Evolutionary conservation across 2,888 invertebrate genomes (phyloP).

Genomic region (Drosophila phalerata): DNA sequence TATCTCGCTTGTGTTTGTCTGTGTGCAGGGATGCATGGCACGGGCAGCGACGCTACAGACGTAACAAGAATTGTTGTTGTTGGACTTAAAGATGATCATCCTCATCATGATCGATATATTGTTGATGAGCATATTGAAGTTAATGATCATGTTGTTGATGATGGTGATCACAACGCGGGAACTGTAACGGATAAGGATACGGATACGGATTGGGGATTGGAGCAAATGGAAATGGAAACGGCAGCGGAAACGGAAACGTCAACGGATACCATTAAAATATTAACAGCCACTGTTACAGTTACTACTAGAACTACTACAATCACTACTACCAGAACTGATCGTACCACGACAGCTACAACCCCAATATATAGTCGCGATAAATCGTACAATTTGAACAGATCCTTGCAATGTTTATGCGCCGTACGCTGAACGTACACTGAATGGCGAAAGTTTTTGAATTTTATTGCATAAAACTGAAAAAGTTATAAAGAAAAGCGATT

Average conservation of each 20-base stretch:
- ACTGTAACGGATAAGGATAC: slow-evolving; percentile 13
- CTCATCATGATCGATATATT: slow-evolving; percentile 31
- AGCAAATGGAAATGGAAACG: slow-evolving; percentile 11
- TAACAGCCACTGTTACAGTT: slow-evolving; percentile 30
- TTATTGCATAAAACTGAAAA: slow-evolving; percentile 72
- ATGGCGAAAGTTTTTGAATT: slow-evolving; percentile 53
- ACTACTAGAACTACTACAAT: slow-evolving; percentile 30
- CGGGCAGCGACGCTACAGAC: slow-evolving; percentile 52
- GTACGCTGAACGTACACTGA: slow-evolving; percentile 47
- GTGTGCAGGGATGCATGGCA: slow-evolving; percentile 87
- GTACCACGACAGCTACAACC: slow-evolving; percentile 48
- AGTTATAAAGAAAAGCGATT: slow-evolving; percentile 25
- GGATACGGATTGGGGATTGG: slow-evolving; percentile 23
- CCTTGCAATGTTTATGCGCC: slow-evolving; percentile 67
- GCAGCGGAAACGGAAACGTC: slow-evolving; percentile 20
- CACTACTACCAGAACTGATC: slow-evolving; percentile 44
- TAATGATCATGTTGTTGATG: slow-evolving; percentile 21
- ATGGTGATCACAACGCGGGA: slow-evolving; percentile 44
- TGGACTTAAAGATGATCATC: slow-evolving; percentile 46
- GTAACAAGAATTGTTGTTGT: slow-evolving; percentile 60
- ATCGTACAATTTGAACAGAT: slow-evolving; percentile 77
- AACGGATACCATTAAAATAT: slow-evolving; percentile 17
- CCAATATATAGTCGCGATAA: slow-evolving; percentile 67
- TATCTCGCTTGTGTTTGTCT: slow-evolving; percentile 88
- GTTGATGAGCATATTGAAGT: slow-evolving; percentile 32